Conservation (phyloP, 2,113 vertebrate species). For the Hiodon tergisus region DNA sequence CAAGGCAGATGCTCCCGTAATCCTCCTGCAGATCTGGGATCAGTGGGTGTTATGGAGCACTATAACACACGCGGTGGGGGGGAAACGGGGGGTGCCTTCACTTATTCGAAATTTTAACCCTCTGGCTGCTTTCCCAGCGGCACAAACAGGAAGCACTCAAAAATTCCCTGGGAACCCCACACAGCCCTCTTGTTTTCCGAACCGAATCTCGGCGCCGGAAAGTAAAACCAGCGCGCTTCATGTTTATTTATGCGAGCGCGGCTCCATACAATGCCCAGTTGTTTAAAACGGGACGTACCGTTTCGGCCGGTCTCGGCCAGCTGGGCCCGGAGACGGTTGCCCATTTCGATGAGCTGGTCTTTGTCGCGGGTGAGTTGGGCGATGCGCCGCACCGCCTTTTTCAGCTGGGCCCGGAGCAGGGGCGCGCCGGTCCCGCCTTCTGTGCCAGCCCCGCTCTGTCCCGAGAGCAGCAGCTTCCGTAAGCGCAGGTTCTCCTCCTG, state of each 20-base stretch:
- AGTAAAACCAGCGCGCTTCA: too few species aligned
- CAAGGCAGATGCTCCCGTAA: slow-evolving; percentile 10
- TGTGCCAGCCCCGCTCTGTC: neutral
- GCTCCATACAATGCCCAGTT: slow-evolving; percentile 3
- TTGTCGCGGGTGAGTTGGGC: slow-evolving; percentile 68
- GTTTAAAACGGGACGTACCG: slow-evolving; percentile 44
- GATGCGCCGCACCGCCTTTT: slow-evolving; percentile 65
- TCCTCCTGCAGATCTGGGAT: slow-evolving; percentile 7
- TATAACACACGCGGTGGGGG: neutral
- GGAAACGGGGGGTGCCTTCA: neutral
- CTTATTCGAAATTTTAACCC: neutral
- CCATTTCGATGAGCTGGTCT: slow-evolving; percentile 76
- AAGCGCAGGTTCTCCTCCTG: slow-evolving; percentile 41
- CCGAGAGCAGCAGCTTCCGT: slow-evolving; percentile 34
- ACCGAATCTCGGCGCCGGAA: too few species aligned
- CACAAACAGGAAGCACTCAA: too few species aligned
- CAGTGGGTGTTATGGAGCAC: slow-evolving; percentile 15
- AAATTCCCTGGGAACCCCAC: slow-evolving; percentile 10
- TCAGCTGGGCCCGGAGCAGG: slow-evolving; percentile 59
- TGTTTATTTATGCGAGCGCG: neutral
- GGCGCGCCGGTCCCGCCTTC: neutral
- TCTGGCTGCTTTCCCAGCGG: too few species aligned
- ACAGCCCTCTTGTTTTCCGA: neutral
- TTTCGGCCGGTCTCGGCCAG: slow-evolving; percentile 41
- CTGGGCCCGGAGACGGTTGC: slow-evolving; percentile 73